A percentile compares a stretch with the other conserved stretches of the same genome.
Evolutionary conservation across 2,888 invertebrate species (phyloP).

Genomic region (Acleris emargana): DNA sequence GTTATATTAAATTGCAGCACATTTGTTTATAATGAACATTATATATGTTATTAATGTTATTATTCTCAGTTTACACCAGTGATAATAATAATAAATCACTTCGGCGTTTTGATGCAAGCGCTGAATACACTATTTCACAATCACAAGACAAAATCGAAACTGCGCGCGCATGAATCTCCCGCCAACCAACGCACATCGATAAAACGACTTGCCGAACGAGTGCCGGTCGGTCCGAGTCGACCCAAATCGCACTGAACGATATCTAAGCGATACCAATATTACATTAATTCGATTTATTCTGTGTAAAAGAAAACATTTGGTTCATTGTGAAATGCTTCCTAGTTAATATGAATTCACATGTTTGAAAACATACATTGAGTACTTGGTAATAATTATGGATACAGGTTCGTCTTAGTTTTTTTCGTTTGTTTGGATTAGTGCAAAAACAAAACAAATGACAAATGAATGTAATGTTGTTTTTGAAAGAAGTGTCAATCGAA

Average conservation of each 20-base stretch:
- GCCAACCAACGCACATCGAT: conserved; percentile 20
- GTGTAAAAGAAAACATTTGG: too few relatives aligned
- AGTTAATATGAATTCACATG: too few relatives aligned
- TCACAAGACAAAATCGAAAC: conserved; percentile 42
- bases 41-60: too few relatives aligned
- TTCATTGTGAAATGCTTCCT: too few relatives aligned
- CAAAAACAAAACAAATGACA: conserved; percentile 4
- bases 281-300: not conserved
- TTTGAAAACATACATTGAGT: too few relatives aligned
- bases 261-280: conserved; percentile 23
- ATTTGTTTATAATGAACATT: too few relatives aligned
- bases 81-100: not conserved
- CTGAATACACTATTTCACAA: conserved; percentile 42
- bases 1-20: too few relatives aligned
- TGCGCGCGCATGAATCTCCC: conserved; percentile 57
- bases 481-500: too few relatives aligned
- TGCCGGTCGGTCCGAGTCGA: not conserved
- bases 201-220: conserved; percentile 34
- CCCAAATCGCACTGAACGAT: conserved; percentile 25
- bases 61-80: not conserved
- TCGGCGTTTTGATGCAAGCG: conserved; percentile 43
- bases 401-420: conserved; percentile 37
- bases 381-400: conserved; percentile 39
- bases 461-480: too few relatives aligned
- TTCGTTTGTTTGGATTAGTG: conserved; percentile 41